phyloP scores from a whole-genome alignment of 2,888 invertebrate genomes.

The Drosophila kanekoi region DNA sequence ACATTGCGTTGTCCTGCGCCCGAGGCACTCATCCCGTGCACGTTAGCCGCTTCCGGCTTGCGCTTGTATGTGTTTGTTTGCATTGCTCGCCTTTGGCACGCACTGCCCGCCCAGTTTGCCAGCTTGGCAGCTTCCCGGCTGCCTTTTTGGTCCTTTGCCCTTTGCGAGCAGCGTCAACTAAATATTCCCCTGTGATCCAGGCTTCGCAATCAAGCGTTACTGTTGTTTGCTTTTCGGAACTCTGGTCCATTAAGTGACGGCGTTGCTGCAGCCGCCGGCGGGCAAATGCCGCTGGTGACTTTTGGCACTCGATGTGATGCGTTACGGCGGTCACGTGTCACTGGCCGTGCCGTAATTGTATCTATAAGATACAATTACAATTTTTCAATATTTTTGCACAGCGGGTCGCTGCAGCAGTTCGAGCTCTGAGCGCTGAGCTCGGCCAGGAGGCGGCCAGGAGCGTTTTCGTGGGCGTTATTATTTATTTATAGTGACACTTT shows the following conservation, averaged over 20 bases:
- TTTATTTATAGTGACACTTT: conserved; percentile 81
- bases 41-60: conserved; percentile 71
- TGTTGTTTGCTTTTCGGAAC: conserved; percentile 79
- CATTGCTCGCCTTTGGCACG: conserved; percentile 55
- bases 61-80: conserved; percentile 58
- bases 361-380: conserved; percentile 79
- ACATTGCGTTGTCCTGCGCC: conserved; percentile 62
- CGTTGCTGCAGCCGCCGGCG: conserved; percentile 39
- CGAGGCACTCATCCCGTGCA: conserved; percentile 36
- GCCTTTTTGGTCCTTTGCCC: conserved; percentile 51
- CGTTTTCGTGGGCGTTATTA: conserved; percentile 75
- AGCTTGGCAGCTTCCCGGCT: conserved; percentile 16
- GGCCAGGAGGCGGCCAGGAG: conserved; percentile 8
- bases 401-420: conserved; percentile 43
- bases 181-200: conserved; percentile 57
- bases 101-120: conserved; percentile 25
- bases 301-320: conserved; percentile 67
- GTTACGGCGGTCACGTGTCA: conserved; percentile 67
- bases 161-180: conserved; percentile 50
- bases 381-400: conserved; percentile 80
- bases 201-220: conserved; percentile 77
- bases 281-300: conserved; percentile 61
- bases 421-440: conserved; percentile 10
- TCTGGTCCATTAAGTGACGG: conserved; percentile 76
- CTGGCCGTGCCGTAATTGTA: conserved; percentile 70